phyloP scores from a whole-genome alignment of 2,797 vertebrate species.

The Gambelia wislizenii region DNA sequence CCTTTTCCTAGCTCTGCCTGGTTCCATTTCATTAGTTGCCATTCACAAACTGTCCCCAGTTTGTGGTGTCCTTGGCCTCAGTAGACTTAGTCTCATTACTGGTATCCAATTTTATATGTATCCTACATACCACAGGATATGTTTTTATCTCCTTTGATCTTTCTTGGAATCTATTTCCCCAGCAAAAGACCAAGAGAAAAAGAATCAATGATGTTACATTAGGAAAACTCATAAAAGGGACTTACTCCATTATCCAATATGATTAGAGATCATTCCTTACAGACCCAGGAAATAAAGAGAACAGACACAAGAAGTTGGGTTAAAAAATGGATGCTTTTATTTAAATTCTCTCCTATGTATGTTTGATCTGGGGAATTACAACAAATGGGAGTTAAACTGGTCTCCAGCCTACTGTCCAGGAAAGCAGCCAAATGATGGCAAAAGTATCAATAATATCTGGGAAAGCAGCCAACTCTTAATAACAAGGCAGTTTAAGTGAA shows the following conservation, averaged over 20 bases:
- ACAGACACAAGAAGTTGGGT: too few relatives aligned
- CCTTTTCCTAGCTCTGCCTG: background rate
- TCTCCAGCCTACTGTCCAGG: too few relatives aligned
- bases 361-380: too few relatives aligned
- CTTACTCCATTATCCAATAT: slow-evolving; percentile 38
- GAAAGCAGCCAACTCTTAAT: too few relatives aligned
- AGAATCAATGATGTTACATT: background rate
- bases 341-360: too few relatives aligned
- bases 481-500: too few relatives aligned
- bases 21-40: slow-evolving; percentile 18
- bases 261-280: too few relatives aligned
- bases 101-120: rapidly evolving
- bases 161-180: background rate
- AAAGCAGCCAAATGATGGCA: too few relatives aligned
- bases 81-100: slow-evolving; percentile 4
- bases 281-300: too few relatives aligned
- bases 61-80: slow-evolving; percentile 5
- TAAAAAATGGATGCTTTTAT: too few relatives aligned
- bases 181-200: background rate
- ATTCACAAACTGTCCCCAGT: slow-evolving; percentile 35
- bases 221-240: slow-evolving; percentile 30
- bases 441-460: too few relatives aligned
- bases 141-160: background rate
- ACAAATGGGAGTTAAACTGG: too few relatives aligned
- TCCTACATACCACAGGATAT: rapidly evolving